phyloP scores from a whole-genome alignment of 2,888 invertebrate species.

The Volucella zonaria region DNA sequence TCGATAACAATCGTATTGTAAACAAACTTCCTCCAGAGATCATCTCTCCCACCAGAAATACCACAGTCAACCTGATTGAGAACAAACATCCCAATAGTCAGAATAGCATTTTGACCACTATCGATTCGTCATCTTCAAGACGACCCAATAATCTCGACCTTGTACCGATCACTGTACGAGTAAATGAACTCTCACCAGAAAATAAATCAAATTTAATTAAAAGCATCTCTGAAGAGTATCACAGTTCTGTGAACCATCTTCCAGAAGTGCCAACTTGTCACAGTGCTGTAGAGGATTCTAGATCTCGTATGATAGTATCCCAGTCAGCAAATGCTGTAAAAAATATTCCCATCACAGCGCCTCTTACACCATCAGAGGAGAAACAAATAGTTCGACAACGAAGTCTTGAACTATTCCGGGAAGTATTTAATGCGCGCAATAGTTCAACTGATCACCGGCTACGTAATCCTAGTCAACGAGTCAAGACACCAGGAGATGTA shows the following conservation, averaged over 20 bases:
- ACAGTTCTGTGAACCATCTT: constrained; percentile 47
- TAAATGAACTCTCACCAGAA: constrained; percentile 74
- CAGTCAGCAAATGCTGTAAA: constrained; percentile 76
- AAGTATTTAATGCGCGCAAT: constrained; percentile 87
- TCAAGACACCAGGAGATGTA: constrained; percentile 92
- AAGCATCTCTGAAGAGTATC: constrained; percentile 79
- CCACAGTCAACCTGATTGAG: constrained; percentile 76
- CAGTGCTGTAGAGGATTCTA: constrained; percentile 54
- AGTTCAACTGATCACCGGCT: constrained; percentile 85
- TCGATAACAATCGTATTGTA: constrained; percentile 76
- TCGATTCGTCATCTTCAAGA: constrained; percentile 63
- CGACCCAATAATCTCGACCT: constrained; percentile 80
- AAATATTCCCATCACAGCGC: constrained; percentile 75
- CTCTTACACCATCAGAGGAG: constrained; percentile 68
- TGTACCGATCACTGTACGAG: constrained; percentile 76
- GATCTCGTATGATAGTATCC: constrained; percentile 78
- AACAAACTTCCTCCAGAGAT: constrained; percentile 44
- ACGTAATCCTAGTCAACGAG: constrained; percentile 89
- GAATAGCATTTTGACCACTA: constrained; percentile 65
- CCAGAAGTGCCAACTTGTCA: constrained; percentile 69
- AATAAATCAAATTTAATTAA: constrained; percentile 81
- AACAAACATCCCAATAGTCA: constrained; percentile 72
- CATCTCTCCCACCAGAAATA: constrained; percentile 75
- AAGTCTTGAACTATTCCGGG: constrained; percentile 89
- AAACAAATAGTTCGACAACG: constrained; percentile 85